Evolutionary conservation across 2,888 invertebrate genomes (phyloP), one percentile per base, ranked within the genome.

Genomic region (Alsophila aescularia): DNA sequence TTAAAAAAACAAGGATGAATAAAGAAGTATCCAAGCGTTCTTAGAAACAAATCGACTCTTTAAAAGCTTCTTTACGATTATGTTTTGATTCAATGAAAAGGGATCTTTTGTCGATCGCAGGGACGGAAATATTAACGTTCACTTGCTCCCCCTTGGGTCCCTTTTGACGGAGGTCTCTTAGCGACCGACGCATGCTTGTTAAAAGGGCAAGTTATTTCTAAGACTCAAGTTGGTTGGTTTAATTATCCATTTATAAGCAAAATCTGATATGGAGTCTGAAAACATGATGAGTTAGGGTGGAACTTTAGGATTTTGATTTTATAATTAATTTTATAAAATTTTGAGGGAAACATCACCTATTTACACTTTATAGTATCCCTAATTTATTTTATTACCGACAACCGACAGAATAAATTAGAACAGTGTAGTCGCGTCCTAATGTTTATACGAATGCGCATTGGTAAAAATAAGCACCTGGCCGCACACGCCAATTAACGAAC

Each of bases 31-130:
- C 56, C 56, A 39, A 57, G 69, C 70, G 70, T 73, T 77, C 70
- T 67, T 69, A 68, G 71, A 80, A 83, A 81, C 78, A 83, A 82
- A 81, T 83, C 75, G 75, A 73, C 74, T 78, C 72, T 74, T 77
- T 76, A 75, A 79, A 79, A 79, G 77, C 73, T 75, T 78, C 76
- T 83, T 83, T 79, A 78, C 79, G 77, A 82, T 81, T 84, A 81
- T 79, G 76, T 82, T 79, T 79, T 81, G 77, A 83, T 83, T 86
- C 77, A 81, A 81, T 84, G 78, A 81, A 79, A 83, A 77, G 81
- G 77, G 79, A 77, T 78, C 79, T 78, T 82, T 86, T 82, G 82
- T 81, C 72, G 79, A 76, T 72, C 66, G 67, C 69, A 77, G 75
- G 74, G 73, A 77, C 83, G 85, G 87, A 84, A 85, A 84, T 83